Conservation (phyloP, 2,888 invertebrate genomes). For the Trilocha varians region DNA sequence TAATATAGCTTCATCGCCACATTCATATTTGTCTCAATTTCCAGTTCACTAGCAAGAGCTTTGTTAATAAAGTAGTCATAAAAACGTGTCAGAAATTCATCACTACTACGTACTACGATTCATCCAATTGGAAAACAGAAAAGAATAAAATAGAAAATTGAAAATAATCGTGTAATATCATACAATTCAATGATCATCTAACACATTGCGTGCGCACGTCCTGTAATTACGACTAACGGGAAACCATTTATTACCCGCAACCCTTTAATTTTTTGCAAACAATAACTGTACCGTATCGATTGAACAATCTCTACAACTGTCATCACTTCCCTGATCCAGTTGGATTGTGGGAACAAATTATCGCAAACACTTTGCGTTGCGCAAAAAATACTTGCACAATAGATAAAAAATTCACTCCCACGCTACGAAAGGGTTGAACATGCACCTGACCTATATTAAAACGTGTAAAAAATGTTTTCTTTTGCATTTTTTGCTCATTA, state of each 20-base stretch:
- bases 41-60: too few relatives aligned
- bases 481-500: slow-evolving; percentile 60
- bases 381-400: slow-evolving; percentile 61
- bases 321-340: slow-evolving; percentile 58
- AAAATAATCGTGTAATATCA: too few relatives aligned
- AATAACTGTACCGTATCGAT: slow-evolving; percentile 47
- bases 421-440: slow-evolving; percentile 67
- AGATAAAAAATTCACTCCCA: slow-evolving; percentile 61
- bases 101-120: too few relatives aligned
- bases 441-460: slow-evolving; percentile 72
- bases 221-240: slow-evolving; percentile 14
- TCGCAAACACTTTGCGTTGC: slow-evolving; percentile 61
- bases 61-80: too few relatives aligned
- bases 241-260: slow-evolving; percentile 10
- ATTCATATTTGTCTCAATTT: too few relatives aligned
- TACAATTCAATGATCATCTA: not conserved
- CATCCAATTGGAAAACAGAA: too few relatives aligned
- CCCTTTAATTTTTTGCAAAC: slow-evolving; percentile 25
- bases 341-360: slow-evolving; percentile 71
- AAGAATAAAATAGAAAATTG: too few relatives aligned
- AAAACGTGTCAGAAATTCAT: too few relatives aligned
- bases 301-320: slow-evolving; percentile 53
- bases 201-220: not conserved
- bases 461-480: slow-evolving; percentile 52
- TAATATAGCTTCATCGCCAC: too few relatives aligned